These are phyloP conservation scores for Sarcoramphus papa DNA, from an alignment of 2,797 vertebrate genomes.

Conservation along the genomic window DNA sequence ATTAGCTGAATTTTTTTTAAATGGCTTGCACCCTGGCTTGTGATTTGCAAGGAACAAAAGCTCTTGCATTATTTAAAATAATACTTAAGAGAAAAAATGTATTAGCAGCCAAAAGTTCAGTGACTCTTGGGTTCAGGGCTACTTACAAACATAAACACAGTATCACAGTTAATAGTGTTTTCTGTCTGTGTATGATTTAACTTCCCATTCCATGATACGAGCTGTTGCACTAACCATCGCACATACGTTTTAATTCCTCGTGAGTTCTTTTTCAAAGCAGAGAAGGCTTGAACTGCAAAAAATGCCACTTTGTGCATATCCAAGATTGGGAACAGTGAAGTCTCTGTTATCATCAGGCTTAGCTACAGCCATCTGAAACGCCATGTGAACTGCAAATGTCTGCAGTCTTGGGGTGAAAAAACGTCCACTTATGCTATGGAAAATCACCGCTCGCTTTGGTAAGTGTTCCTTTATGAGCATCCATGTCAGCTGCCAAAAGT, in stretches of 20 bases:
- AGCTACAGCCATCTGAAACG: background rate
- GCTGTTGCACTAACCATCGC: background rate
- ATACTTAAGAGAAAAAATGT: background rate
- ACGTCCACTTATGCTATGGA: fast-evolving
- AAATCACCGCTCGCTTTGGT: background rate
- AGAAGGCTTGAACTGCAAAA: background rate
- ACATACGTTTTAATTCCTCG: fast-evolving
- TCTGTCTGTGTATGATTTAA: background rate
- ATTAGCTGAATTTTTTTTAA: background rate
- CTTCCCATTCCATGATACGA: background rate
- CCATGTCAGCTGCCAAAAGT: background rate
- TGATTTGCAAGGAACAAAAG: background rate
- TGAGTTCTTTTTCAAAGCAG: background rate
- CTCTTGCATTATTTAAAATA: background rate
- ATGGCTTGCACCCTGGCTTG: background rate
- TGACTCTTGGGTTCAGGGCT: background rate
- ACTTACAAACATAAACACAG: background rate
- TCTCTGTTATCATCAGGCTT: background rate
- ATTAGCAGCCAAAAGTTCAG: background rate
- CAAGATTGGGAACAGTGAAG: background rate
- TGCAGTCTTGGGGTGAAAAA: background rate
- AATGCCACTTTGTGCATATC: background rate
- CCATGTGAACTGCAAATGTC: background rate
- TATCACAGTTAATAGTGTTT: background rate
- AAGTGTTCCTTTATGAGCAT: too few species aligned